These are phyloP conservation scores for Hololepta plana DNA, from an alignment of 2,888 invertebrate species.

Conservation along the genomic window DNA sequence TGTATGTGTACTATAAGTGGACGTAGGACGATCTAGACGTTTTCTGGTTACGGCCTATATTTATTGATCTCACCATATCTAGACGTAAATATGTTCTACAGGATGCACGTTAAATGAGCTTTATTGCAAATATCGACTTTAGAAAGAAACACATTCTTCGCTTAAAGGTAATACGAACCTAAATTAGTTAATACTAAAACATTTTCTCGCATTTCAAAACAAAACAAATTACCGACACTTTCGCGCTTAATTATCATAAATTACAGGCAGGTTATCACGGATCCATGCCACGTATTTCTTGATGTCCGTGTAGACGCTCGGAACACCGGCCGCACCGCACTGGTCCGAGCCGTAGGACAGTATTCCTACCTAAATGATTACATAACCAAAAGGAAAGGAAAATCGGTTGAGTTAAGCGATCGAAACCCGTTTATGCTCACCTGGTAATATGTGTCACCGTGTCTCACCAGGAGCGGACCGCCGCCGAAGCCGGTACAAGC, in stretches of 20 bases:
- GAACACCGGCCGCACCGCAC: constrained; percentile 52
- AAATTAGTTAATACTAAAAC: too few species aligned
- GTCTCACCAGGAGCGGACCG: constrained; percentile 46
- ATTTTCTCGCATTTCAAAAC: too few species aligned
- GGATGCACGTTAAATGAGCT: too few species aligned
- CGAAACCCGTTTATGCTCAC: constrained; percentile 22
- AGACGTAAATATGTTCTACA: too few species aligned
- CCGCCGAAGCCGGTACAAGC: constrained; percentile 69
- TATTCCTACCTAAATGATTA: constrained; percentile 45
- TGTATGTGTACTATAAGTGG: too few species aligned
- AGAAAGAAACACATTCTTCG: too few species aligned
- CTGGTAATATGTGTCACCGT: constrained; percentile 44
- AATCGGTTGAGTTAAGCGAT: not conserved
- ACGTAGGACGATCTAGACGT: too few species aligned
- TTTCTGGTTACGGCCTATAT: too few species aligned
- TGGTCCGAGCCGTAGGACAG: constrained; percentile 67
- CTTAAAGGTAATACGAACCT: too few species aligned
- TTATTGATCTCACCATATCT: too few species aligned
- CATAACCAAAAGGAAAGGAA: not conserved
- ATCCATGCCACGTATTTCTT: constrained; percentile 63
- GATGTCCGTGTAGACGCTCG: constrained; percentile 60
- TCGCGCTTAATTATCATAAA: constrained; percentile 18
- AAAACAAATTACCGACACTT: too few species aligned
- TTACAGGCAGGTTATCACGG: constrained; percentile 42
- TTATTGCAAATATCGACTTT: too few species aligned